Base-by-base conservation (phyloP, 2,888 invertebrate species). In the Scaptomyza reducta region DNA sequence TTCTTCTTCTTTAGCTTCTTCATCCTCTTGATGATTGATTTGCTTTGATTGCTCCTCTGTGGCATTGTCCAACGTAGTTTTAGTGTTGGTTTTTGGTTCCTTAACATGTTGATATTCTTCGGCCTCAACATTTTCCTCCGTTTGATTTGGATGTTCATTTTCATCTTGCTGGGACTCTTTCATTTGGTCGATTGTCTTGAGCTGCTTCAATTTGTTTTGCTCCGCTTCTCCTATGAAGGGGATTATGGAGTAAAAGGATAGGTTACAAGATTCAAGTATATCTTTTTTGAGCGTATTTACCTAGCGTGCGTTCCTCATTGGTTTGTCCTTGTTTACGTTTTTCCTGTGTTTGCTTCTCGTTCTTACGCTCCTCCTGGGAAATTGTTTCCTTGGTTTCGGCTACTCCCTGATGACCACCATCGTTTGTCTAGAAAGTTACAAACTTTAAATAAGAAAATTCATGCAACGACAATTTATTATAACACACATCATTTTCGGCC, bases 101-200 rank as follows among this genome's bases (percentile, higher is more conserved):
- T 95, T 95, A 3, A 98, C 95, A 89, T 98, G 97, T 89, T 97
- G 96, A 91, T 95, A 97, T 69, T 96, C 94, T 64, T 96, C 95
- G 2, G 92, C 90, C 11, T 93, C 91, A 16, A 94, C 92, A 11
- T 94, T 93, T 10, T 93, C 92, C 0, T 92, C 90, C 6, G 63
- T 56, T 5, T 94, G 92, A 11, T 91, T 86, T 3, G 94, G 92
- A 11, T 91, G 74, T 9, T 91, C 88, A 2, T 94, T 92, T 0
- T 93, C 88, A 1, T 91, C 90, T 22, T 90, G 77, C 7, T 91
- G 88, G 14, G 93, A 79, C 60, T 93, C 91, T 47, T 91, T 90
- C 5, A 92, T 81, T 46, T 91, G 90, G 49, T 94, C 92, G 13
- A 94, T 91, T 0, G 93, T 93, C 85, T 94, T 93, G 16, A 93